phyloP scores from a whole-genome alignment of 23 tunicate species.

The Diplosoma virens region DNA sequence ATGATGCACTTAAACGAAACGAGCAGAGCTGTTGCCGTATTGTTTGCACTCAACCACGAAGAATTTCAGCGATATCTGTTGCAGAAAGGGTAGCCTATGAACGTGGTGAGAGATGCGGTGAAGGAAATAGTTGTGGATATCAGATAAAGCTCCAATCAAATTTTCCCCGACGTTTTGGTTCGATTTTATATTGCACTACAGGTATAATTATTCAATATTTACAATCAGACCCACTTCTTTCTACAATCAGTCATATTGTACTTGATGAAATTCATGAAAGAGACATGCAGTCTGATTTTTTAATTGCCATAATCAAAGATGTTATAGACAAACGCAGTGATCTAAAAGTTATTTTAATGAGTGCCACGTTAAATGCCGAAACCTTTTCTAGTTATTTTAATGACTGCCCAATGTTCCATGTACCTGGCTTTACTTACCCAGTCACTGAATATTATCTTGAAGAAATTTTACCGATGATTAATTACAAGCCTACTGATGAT shows the following conservation, averaged over 20 bases:
- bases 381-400: slow-evolving; percentile 66
- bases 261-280: slow-evolving; percentile 90
- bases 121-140: slow-evolving; percentile 74
- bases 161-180: slow-evolving; percentile 55
- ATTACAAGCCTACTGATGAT: slow-evolving; percentile 37
- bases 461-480: slow-evolving; percentile 45
- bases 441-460: slow-evolving; percentile 55
- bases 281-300: slow-evolving; percentile 72
- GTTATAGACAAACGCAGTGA: slow-evolving; percentile 46
- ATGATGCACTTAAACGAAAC: slow-evolving; percentile 49
- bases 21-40: slow-evolving; percentile 47
- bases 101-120: slow-evolving; percentile 71
- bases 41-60: slow-evolving; percentile 91
- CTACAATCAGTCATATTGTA: slow-evolving; percentile 57
- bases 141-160: slow-evolving; percentile 60
- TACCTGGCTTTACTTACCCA: slow-evolving; percentile 82
- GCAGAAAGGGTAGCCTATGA: slow-evolving; percentile 83
- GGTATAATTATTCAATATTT: slow-evolving; percentile 76
- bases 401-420: slow-evolving; percentile 50
- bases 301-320: slow-evolving; percentile 56
- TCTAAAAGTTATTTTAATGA: slow-evolving; percentile 75
- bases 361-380: slow-evolving; percentile 84
- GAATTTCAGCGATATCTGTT: slow-evolving; percentile 84
- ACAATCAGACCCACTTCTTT: slow-evolving; percentile 53
- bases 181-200: slow-evolving; percentile 82